phyloP scores from a whole-genome alignment of 2,888 invertebrate species.

The Linnaemya vulpina region DNA sequence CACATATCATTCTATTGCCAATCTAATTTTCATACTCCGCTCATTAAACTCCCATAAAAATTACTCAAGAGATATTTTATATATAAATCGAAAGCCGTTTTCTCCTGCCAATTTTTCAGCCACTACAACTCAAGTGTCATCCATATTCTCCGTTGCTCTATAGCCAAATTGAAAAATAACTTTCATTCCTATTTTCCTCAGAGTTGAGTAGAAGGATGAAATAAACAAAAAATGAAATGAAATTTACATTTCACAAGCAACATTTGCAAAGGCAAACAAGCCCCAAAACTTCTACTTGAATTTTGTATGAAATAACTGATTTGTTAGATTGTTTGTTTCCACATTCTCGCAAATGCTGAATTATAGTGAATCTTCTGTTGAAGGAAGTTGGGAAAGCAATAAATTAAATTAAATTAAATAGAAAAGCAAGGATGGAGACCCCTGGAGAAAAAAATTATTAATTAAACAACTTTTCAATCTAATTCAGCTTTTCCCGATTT shows the following conservation, averaged over 20 bases:
- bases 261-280: slow-evolving; percentile 10
- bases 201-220: neutral
- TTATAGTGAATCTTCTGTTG: slow-evolving; percentile 6
- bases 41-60: too few relatives aligned
- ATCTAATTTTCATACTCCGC: too few relatives aligned
- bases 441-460: neutral
- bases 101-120: neutral
- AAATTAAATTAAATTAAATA: slow-evolving; percentile 28
- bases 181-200: neutral
- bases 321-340: slow-evolving; percentile 12
- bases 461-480: neutral
- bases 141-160: slow-evolving; percentile 2
- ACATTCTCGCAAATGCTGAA: neutral
- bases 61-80: neutral
- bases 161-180: slow-evolving; percentile 38
- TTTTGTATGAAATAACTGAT: slow-evolving; percentile 47
- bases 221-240: slow-evolving; percentile 43
- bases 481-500: too few relatives aligned
- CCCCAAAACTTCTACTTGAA: slow-evolving; percentile 26
- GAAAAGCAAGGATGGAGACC: neutral
- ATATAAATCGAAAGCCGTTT: neutral
- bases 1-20: too few relatives aligned
- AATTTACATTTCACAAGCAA: slow-evolving; percentile 45
- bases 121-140: neutral
- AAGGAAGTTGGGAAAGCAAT: slow-evolving; percentile 33